These are phyloP conservation scores for Drosophila athabasca DNA, from an alignment of 1,140 invertebrate genomes.

Conservation along the genomic window DNA sequence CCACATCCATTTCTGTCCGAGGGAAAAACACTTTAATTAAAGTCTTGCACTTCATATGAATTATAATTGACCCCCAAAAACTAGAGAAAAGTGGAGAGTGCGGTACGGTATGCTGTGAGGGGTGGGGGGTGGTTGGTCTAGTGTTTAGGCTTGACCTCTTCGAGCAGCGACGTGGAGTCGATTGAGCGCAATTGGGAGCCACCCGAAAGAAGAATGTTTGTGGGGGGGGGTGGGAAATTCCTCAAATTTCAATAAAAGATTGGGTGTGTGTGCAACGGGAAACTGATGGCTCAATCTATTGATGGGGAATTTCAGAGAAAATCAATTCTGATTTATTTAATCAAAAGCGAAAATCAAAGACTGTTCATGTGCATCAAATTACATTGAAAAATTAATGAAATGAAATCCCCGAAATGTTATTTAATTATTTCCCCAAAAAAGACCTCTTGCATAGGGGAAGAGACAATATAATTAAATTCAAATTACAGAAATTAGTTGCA, in stretches of 20 bases:
- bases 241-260: constrained; percentile 26
- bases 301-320: constrained; percentile 1
- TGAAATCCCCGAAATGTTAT: too few relatives aligned
- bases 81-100: constrained; percentile 1
- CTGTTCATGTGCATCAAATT: not conserved
- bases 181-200: constrained; percentile 35
- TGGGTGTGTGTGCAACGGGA: too few relatives aligned
- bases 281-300: constrained; percentile 12
- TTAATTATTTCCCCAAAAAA: too few relatives aligned
- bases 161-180: constrained; percentile 12
- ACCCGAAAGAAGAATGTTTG: not conserved
- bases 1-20: not conserved
- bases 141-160: constrained; percentile 28
- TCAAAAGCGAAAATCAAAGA: not conserved
- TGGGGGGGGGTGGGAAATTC: constrained; percentile 1
- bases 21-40: constrained; percentile 42
- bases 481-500: constrained; percentile 2
- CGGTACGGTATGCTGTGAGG: not conserved
- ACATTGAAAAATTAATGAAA: too few relatives aligned
- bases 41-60: constrained; percentile 34
- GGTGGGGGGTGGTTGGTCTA: not conserved
- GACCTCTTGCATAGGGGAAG: not conserved
- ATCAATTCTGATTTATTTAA: constrained; percentile 7
- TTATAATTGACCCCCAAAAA: constrained; percentile 51
- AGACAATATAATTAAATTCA: constrained; percentile 11